Conservation (phyloP, 2,888 invertebrate species). For the Petrolisthes manimaculis region DNA sequence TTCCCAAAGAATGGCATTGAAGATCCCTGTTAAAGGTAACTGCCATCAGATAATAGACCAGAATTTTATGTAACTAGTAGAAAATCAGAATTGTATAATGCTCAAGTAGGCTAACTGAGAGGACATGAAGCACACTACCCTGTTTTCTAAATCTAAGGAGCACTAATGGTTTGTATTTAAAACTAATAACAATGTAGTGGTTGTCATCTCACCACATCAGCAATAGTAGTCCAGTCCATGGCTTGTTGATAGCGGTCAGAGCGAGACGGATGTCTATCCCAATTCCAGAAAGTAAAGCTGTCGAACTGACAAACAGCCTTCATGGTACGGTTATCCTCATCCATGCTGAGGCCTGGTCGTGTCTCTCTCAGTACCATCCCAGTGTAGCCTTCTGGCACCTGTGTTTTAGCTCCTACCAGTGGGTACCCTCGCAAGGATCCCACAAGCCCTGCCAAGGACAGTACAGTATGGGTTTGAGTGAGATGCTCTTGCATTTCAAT, state of each 20-base stretch:
- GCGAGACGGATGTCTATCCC: constrained; percentile 52
- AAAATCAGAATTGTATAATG: too few species aligned
- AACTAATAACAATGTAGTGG: too few species aligned
- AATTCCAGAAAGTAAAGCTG: constrained; percentile 57
- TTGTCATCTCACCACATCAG: constrained; percentile 45
- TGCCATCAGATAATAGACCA: too few species aligned
- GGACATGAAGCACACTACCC: too few species aligned
- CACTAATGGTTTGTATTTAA: too few species aligned
- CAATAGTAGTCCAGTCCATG: constrained; percentile 52
- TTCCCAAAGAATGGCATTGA: too few species aligned
- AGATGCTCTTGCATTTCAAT: too few species aligned
- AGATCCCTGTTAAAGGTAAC: too few species aligned
- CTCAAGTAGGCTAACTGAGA: too few species aligned
- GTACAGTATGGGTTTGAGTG: neutral
- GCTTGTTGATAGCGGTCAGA: constrained; percentile 59
- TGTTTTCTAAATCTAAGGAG: too few species aligned
- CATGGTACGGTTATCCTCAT: constrained; percentile 29
- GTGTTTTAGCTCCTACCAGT: constrained; percentile 31
- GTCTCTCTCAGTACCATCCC: constrained; percentile 50
- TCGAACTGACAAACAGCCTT: constrained; percentile 39
- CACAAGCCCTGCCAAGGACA: constrained; percentile 24
- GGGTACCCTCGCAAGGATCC: constrained; percentile 53
- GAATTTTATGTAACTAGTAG: too few species aligned
- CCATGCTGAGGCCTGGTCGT: constrained; percentile 12
- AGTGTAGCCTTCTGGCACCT: constrained; percentile 46